phyloP scores from a whole-genome alignment of 2,797 vertebrate genomes.

The Threskiornis aethiopicus region DNA sequence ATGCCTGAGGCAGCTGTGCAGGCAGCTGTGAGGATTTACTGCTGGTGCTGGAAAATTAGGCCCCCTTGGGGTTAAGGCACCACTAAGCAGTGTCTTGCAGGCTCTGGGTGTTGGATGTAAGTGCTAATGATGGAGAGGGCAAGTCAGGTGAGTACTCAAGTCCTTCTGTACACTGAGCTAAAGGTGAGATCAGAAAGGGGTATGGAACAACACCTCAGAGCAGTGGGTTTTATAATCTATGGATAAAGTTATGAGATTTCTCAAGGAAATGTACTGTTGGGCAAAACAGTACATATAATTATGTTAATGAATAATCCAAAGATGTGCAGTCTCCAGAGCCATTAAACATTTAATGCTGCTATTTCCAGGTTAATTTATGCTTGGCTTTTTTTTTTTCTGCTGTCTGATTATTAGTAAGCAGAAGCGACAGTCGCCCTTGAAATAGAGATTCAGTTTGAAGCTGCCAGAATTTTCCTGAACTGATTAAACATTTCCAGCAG shows the following conservation, averaged over 20 bases:
- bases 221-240: neutral
- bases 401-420: conserved; percentile 49
- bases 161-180: neutral
- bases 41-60: neutral
- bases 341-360: conserved; percentile 63
- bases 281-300: conserved; percentile 34
- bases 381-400: neutral
- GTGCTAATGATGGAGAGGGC: rapidly evolving
- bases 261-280: conserved; percentile 1
- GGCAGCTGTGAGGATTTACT: neutral
- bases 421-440: conserved; percentile 37
- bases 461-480: conserved; percentile 38
- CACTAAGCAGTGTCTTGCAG: neutral
- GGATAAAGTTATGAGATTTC: conserved; percentile 15
- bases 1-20: neutral
- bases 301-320: conserved; percentile 57
- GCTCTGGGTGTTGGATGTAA: neutral
- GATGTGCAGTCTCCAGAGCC: conserved; percentile 27
- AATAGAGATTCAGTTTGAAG: conserved; percentile 29
- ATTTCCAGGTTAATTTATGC: conserved; percentile 63
- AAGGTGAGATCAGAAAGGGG: neutral
- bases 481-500: neutral
- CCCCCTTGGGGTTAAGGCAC: neutral
- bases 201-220: neutral
- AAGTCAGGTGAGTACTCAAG: neutral